A percentile compares a stretch with the other conserved stretches of the same genome.
Conservation (phyloP, 2,113 vertebrate genomes). For the Gadus chalcogrammus region DNA sequence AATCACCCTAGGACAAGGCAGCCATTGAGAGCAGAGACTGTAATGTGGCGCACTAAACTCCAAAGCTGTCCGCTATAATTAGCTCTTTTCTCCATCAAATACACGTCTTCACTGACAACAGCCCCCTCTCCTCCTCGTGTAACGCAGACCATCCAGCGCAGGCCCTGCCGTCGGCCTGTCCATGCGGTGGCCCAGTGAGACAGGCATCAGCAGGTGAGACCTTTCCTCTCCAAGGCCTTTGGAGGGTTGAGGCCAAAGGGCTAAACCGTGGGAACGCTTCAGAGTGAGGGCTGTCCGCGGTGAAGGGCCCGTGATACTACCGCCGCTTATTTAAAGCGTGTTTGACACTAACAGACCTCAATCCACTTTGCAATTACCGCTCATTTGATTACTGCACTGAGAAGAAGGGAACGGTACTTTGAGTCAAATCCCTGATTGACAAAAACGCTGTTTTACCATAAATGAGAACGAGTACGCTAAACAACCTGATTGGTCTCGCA, state of each 20-base stretch:
- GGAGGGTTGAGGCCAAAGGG: slow-evolving; percentile 3
- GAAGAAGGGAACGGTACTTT: slow-evolving; percentile 15
- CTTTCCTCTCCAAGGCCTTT: background rate
- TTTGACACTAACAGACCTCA: slow-evolving; percentile 30
- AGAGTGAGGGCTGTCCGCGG: slow-evolving; percentile 19
- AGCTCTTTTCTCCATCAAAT: slow-evolving; percentile 71
- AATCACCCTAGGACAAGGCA: slow-evolving; percentile 74
- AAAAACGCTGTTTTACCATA: background rate
- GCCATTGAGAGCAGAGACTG: slow-evolving; percentile 70
- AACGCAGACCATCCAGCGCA: slow-evolving; percentile 34
- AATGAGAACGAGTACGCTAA: background rate
- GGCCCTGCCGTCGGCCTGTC: slow-evolving; percentile 21
- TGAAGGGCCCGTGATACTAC: slow-evolving; percentile 20
- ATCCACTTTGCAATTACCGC: slow-evolving; percentile 16
- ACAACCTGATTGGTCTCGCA: no score
- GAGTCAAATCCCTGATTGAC: slow-evolving; percentile 4
- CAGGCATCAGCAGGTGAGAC: slow-evolving; percentile 37
- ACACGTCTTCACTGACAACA: slow-evolving; percentile 49
- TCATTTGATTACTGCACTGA: slow-evolving; percentile 18
- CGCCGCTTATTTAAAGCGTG: slow-evolving; percentile 18
- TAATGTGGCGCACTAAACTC: slow-evolving; percentile 72
- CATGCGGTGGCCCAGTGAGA: slow-evolving; percentile 5
- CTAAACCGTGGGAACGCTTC: slow-evolving; percentile 30
- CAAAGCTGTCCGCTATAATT: slow-evolving; percentile 73
- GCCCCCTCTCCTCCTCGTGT: slow-evolving; percentile 44